Conservation (phyloP, 2,888 invertebrate genomes). For the Apamea crenata region DNA sequence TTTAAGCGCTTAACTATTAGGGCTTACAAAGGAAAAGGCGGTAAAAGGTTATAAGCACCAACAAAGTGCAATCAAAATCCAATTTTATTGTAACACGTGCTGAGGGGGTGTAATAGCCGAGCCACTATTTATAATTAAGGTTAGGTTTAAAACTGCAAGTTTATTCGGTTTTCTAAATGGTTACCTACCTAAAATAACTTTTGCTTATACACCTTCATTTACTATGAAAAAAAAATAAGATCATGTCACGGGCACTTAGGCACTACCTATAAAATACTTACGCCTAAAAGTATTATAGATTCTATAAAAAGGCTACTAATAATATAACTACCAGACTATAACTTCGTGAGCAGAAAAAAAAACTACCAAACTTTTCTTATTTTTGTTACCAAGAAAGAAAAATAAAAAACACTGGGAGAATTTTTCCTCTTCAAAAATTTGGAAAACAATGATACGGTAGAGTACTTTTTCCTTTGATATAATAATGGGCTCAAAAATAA, state of each 20-base stretch:
- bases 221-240: background rate
- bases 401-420: background rate
- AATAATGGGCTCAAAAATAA: constrained; percentile 55
- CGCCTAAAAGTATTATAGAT: constrained; percentile 3
- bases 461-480: constrained; percentile 46
- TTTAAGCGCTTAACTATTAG: constrained; percentile 75
- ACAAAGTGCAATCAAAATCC: constrained; percentile 64
- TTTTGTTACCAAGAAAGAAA: constrained; percentile 26
- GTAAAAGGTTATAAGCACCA: constrained; percentile 73
- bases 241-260: background rate
- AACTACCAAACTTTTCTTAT: background rate
- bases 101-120: constrained; percentile 50
- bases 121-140: constrained; percentile 39
- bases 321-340: background rate
- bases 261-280: background rate
- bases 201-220: background rate
- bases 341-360: no score
- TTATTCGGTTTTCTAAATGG: constrained; percentile 2
- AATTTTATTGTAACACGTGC: constrained; percentile 57
- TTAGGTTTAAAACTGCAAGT: constrained; percentile 17
- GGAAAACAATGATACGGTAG: constrained; percentile 55
- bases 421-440: constrained; percentile 32
- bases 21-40: constrained; percentile 59
- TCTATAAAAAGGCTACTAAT: background rate
- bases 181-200: background rate